These are phyloP conservation scores for Drosophila sulfurigaster DNA, from an alignment of 1,140 invertebrate genomes.

Conservation along the genomic window DNA sequence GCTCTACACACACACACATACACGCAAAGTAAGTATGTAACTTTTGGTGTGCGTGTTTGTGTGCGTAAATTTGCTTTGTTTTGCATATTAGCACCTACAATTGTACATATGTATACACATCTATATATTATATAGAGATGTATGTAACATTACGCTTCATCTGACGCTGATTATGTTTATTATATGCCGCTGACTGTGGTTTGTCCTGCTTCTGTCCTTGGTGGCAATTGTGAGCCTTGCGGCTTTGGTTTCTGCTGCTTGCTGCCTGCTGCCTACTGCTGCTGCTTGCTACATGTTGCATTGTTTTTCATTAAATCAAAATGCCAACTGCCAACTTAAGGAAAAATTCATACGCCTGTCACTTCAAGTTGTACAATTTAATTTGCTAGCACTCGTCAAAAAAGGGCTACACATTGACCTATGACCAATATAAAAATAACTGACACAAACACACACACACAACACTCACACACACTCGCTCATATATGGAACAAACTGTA, in stretches of 20 bases:
- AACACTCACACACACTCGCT: conserved; percentile 2
- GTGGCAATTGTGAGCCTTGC: conserved; percentile 19
- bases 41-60: neutral
- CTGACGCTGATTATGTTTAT: conserved; percentile 31
- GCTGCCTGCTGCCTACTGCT: neutral
- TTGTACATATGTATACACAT: neutral
- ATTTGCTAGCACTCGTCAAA: neutral
- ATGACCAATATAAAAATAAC: conserved; percentile 29
- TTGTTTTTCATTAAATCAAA: neutral
- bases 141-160: conserved; percentile 21
- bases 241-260: conserved; percentile 5
- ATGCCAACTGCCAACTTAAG: conserved; percentile 9
- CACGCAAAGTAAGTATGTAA: neutral
- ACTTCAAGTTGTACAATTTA: neutral
- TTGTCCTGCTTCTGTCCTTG: conserved; percentile 16
- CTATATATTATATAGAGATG: conserved; percentile 1
- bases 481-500: neutral
- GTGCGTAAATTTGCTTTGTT: conserved; percentile 20
- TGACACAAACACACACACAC: conserved; percentile 10
- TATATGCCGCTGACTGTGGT: conserved; percentile 14
- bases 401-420: conserved; percentile 13
- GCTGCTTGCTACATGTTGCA: conserved; percentile 18
- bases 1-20: neutral
- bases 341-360: neutral
- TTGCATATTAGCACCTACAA: conserved; percentile 31